Evolutionary conservation across 2,797 vertebrate genomes (phyloP).

Genomic region (Taeniopygia guttata): DNA sequence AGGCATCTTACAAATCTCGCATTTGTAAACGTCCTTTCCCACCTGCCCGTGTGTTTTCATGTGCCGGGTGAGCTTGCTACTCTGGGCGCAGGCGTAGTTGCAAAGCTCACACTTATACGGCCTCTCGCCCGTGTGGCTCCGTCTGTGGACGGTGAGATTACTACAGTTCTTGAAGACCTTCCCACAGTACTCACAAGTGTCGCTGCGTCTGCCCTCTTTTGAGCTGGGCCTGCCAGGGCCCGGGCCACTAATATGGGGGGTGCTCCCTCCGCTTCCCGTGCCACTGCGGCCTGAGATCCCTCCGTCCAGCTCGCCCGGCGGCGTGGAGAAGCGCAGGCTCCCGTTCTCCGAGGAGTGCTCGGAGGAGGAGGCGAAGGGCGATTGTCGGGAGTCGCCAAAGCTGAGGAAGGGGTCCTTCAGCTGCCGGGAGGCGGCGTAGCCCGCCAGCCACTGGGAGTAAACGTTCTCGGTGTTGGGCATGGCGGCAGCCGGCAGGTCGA

Average conservation of each 20-base stretch:
- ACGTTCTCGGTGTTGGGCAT: conserved; percentile 99
- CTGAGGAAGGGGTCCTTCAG: conserved; percentile 99
- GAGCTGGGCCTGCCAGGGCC: conserved; percentile 93
- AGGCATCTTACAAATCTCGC: conserved; percentile 99
- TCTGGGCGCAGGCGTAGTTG: conserved; percentile 99
- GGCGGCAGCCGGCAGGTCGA: conserved; percentile 92
- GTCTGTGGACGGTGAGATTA: conserved; percentile 99
- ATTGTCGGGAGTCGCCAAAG: conserved; percentile 99
- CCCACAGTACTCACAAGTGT: conserved; percentile 98
- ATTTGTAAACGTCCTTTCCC: conserved; percentile 99
- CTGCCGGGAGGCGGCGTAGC: conserved; percentile 96
- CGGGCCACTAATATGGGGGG: conserved; percentile 94
- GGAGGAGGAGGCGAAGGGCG: conserved; percentile 98
- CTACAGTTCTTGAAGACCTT: conserved; percentile 99
- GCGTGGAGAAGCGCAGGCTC: conserved; percentile 98
- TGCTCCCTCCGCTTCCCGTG: conserved; percentile 97
- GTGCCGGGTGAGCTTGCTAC: conserved; percentile 99
- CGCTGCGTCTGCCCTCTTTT: conserved; percentile 97
- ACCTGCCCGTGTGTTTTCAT: conserved; percentile 99
- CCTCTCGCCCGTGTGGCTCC: conserved; percentile 99
- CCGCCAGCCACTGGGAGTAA: conserved; percentile 98
- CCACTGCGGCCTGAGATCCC: conserved; percentile 98
- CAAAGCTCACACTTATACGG: conserved; percentile 99
- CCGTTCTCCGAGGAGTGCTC: conserved; percentile 99
- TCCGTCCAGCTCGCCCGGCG: conserved; percentile 96